Percentiles rank a stretch among this genome's conserved stretches.
phyloP scores from a whole-genome alignment of 2,888 invertebrate species.

The Plagiodera versicolora region DNA sequence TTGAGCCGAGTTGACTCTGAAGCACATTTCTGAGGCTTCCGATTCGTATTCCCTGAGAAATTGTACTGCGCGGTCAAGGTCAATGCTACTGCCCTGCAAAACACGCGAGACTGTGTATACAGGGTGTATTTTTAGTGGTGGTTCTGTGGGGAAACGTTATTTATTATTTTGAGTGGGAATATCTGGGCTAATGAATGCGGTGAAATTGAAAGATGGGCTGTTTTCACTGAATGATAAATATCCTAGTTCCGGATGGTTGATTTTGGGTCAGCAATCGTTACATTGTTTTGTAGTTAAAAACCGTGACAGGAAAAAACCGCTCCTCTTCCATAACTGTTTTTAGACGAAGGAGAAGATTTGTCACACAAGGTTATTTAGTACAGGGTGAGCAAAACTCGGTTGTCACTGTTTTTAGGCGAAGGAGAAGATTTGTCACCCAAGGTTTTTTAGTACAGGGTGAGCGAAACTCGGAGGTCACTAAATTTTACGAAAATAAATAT shows the following conservation, averaged over 20 bases:
- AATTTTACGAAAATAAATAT: too few relatives aligned
- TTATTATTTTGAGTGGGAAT: too few relatives aligned
- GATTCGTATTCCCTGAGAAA: slow-evolving; percentile 73
- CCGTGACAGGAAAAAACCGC: slow-evolving; percentile 34
- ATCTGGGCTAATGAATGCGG: slow-evolving; percentile 4
- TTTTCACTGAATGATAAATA: slow-evolving; percentile 29
- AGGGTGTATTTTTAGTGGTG: too few relatives aligned
- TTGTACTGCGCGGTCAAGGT: slow-evolving; percentile 68
- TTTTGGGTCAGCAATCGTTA: slow-evolving; percentile 46
- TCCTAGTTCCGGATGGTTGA: slow-evolving; percentile 40
- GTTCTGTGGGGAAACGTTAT: too few relatives aligned
- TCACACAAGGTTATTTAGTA: slow-evolving; percentile 12
- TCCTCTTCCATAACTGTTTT: slow-evolving; percentile 17
- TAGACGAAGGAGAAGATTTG: slow-evolving; percentile 4
- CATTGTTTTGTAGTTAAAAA: slow-evolving; percentile 42
- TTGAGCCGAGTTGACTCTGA: slow-evolving; percentile 69
- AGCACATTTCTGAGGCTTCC: slow-evolving; percentile 74
- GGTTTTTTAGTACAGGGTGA: too few relatives aligned
- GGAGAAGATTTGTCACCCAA: too few relatives aligned
- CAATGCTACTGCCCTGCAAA: slow-evolving; percentile 67
- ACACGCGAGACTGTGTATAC: too few relatives aligned
- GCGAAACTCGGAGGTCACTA: too few relatives aligned
- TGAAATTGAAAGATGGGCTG: background rate
- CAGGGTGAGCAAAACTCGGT: too few relatives aligned
- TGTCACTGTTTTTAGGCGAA: too few relatives aligned